Evolutionary conservation across 2,888 invertebrate genomes (phyloP), one percentile per base, ranked within the genome.

Genomic region (Achlya flavicornis): DNA sequence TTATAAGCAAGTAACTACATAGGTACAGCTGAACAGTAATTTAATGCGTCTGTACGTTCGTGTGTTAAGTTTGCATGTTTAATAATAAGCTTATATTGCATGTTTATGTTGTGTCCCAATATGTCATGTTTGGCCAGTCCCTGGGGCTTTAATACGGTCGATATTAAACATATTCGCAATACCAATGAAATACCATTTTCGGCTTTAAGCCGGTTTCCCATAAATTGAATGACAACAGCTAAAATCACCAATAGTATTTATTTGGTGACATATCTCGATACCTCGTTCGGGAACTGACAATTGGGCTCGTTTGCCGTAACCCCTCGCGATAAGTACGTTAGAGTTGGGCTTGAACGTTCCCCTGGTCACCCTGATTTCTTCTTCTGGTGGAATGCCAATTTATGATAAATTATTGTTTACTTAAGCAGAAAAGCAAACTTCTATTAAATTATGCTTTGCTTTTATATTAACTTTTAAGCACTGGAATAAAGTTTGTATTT

Each of bases 281-380:
- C 83, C 83, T 83, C 76, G 66, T 61, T 76, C 70, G 64, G 73
- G 73, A 61, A 73, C 70, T 66, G 73, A 66, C 71, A 70, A 63
- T 62, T 68, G 70, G 63, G 63, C 73, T 62, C 86, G 81, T 73
- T 86, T 86, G 33, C 93, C 92, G 74, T 87, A 92, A 66, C 91
- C 92, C 68, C 91, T 79, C 41, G 92, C 92, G 74, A 92, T 90
- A 73, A 91, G 89, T 63, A 91, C 79, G 69, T 90, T 90, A 67
- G 89, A 84, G 73, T 86, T 87, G 8, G 92, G 91, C 75, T 83
- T 89, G 86, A 92, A 92, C 48, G 84, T 82, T 66, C 87, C 87
- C 73, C 91, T 84, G 74, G 87, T 86, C 76, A 88, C 88, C 83
- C 90, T 92, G 72, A 91, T 85, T 83, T 89, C 89, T 72, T 87